Percentiles rank a stretch among this genome's conserved stretches.
These are phyloP conservation scores for Xiphorhynchus elegans DNA, from an alignment of 2,113 vertebrate genomes.

Conservation along the genomic window DNA sequence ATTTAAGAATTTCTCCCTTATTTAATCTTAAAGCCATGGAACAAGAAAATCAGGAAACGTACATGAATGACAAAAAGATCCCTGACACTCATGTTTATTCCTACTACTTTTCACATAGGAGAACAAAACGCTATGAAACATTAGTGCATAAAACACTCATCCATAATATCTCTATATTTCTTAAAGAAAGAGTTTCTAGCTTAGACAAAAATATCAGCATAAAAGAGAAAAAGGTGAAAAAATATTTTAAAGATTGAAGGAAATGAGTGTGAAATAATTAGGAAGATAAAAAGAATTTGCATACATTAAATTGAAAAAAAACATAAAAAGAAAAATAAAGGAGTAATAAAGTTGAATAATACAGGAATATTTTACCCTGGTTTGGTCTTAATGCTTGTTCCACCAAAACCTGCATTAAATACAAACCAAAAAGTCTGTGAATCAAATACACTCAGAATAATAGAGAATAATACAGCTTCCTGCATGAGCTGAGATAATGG, in stretches of 20 bases:
- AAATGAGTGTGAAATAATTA: not conserved
- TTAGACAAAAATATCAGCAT: not conserved
- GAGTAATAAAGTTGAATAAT: not conserved
- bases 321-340: not conserved
- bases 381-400: not conserved
- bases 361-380: not conserved
- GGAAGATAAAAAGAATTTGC: not conserved
- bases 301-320: not conserved
- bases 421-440: not conserved
- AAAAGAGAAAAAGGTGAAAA: not conserved
- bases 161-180: not conserved
- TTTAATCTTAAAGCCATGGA: not conserved
- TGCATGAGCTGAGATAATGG: not conserved
- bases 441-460: not conserved
- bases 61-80: not conserved
- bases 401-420: not conserved
- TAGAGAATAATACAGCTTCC: not conserved
- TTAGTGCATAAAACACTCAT: not conserved
- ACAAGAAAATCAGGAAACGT: fast-evolving
- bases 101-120: not conserved
- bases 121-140: not conserved
- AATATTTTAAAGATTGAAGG: not conserved
- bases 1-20: not conserved
- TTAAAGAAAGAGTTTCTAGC: not conserved
- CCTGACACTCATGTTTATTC: not conserved